Evolutionary conservation across 2,113 vertebrate species (phyloP).

Genomic region (Acrocephalus arundinaceus): DNA sequence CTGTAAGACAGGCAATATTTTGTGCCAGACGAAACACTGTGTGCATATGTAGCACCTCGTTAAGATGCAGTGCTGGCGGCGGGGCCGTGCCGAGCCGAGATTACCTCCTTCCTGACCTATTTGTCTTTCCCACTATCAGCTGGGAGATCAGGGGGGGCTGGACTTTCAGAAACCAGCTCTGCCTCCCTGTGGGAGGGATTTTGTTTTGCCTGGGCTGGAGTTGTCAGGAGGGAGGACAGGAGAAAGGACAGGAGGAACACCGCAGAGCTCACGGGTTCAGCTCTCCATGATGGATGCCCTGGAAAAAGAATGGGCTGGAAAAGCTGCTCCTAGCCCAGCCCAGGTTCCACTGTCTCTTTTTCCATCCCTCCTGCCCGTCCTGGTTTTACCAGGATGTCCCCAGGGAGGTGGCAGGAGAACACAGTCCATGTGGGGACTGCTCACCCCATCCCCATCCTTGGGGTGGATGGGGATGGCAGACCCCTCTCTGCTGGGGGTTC

Average conservation of each 20-base stretch:
- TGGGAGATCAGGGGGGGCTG: neutral
- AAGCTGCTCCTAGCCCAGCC: neutral
- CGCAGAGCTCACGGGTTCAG: neutral
- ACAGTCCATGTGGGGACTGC: rapidly evolving
- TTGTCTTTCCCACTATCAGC: slow-evolving; percentile 13
- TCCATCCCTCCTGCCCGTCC: neutral
- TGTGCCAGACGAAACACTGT: neutral
- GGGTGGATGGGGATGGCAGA: neutral
- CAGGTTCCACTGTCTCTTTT: neutral
- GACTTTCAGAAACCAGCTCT: neutral
- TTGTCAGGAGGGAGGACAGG: neutral
- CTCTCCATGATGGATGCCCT: neutral
- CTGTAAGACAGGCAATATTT: neutral
- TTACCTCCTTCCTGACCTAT: slow-evolving; percentile 18
- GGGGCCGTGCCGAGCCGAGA: neutral
- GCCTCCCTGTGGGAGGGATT: neutral
- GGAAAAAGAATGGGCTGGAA: neutral
- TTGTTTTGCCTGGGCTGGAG: neutral
- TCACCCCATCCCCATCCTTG: neutral
- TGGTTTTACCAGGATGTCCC: neutral
- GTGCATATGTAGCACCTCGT: slow-evolving; percentile 15
- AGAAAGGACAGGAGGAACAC: neutral
- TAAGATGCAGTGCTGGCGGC: neutral
- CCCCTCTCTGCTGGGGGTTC: neutral
- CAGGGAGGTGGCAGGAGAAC: neutral